Base-by-base conservation (phyloP, 2,888 invertebrate species). In the Atethmia centrago region DNA sequence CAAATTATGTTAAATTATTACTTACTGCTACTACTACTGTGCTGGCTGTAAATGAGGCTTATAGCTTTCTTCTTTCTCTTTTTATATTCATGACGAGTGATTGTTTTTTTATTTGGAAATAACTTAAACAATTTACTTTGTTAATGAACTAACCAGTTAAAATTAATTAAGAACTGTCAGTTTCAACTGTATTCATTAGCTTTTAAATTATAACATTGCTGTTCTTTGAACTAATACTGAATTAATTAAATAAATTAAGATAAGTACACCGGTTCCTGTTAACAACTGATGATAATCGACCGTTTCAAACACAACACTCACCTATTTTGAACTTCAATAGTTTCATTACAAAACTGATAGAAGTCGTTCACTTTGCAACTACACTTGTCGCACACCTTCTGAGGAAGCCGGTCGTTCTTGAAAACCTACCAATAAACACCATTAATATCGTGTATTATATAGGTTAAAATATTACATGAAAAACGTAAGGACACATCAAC, bases 321-420 rank as follows among this genome's bases (percentile, higher is more conserved):
- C 94, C 97, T 97, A 83, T 97, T 97, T 88, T 98, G 97, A 55
- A 97, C 97, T 92, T 97, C 97, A 16, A 97, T 97, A 67, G 97
- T 97, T 87, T 97, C 97, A 89, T 97, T 98, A 95, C 97, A 97
- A 93, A 98, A 98, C 92, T 97, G 97, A 92, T 98, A 98, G 87
- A 97, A 96, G 92, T 97, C 97, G 89, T 98, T 97, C 89, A 98
- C 96, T 96, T 97, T 97, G 90, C 97, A 97, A 92, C 97, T 97
- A 92, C 98, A 98, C 83, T 97, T 97, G 92, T 97, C 97, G 91
- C 98, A 98, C 87, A 98, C 97, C 92, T 97, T 97, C 93, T 98
- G 97, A 69, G 98, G 98, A 88, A 98, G 94, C 89, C 96, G 96
- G 92, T 98, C 98, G 86, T 97, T 97, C 89, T 96, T 96, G 79